phyloP scores from a whole-genome alignment of 2,888 invertebrate genomes.

The Metopia argyrocephala region DNA sequence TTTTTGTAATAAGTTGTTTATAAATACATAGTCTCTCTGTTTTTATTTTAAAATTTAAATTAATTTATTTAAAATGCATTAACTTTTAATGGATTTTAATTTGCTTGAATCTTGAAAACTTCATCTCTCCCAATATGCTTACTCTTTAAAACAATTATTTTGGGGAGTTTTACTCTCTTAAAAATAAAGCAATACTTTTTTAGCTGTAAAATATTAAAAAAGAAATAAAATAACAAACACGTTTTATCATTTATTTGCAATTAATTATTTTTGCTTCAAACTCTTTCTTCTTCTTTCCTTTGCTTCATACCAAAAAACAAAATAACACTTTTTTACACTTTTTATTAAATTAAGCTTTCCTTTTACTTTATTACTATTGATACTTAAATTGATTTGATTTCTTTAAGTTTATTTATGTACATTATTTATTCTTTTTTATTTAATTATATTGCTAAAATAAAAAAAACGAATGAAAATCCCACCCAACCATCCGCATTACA shows the following conservation, averaged over 20 bases:
- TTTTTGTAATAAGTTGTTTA: not conserved
- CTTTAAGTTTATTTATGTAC: slow-evolving; percentile 25
- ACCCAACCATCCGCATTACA: slow-evolving; percentile 36
- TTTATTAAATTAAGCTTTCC: slow-evolving; percentile 35
- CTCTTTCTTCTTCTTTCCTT: slow-evolving; percentile 18
- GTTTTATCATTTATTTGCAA: slow-evolving; percentile 33
- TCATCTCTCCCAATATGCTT: slow-evolving; percentile 28
- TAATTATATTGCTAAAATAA: not conserved
- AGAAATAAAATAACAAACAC: slow-evolving; percentile 1
- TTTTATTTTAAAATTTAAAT: not conserved
- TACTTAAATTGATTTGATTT: slow-evolving; percentile 50
- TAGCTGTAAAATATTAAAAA: slow-evolving; percentile 28
- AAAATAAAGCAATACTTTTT: slow-evolving; percentile 11
- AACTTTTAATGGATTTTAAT: slow-evolving; percentile 53
- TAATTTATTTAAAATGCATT: not conserved
- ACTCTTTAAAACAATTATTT: slow-evolving; percentile 60
- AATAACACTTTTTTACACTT: slow-evolving; percentile 20
- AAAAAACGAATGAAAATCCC: too few species aligned
- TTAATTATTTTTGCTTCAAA: slow-evolving; percentile 17
- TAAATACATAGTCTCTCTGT: not conserved
- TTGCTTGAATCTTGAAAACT: slow-evolving; percentile 24
- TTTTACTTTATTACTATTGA: slow-evolving; percentile 2
- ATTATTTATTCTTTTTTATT: slow-evolving; percentile 12
- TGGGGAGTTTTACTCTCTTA: slow-evolving; percentile 56
- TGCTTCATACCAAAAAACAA: slow-evolving; percentile 23